Conservation (phyloP, 2,888 invertebrate species). For the Rugalucina vietnamica region DNA sequence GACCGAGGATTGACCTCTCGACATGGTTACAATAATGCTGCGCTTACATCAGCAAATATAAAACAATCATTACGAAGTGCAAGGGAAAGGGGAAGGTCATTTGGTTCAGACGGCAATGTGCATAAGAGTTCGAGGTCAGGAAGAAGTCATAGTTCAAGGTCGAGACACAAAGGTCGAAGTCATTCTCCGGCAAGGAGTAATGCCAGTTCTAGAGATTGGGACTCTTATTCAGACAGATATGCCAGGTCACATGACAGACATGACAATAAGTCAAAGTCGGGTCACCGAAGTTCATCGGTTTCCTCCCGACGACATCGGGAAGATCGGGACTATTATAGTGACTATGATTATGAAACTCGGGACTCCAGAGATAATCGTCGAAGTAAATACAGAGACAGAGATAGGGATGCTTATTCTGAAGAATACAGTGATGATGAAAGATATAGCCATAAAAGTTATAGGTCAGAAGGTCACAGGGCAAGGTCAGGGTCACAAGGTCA, state of each 20-base stretch:
- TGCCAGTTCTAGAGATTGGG: constrained; percentile 21
- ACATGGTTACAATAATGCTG: neutral
- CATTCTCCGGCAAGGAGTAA: constrained; percentile 43
- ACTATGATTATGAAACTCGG: constrained; percentile 50
- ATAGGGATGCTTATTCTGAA: constrained; percentile 40
- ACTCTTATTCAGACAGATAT: constrained; percentile 31
- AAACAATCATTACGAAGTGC: constrained; percentile 46
- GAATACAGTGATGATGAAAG: constrained; percentile 24
- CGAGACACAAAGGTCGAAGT: constrained; percentile 30
- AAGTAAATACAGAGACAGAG: constrained; percentile 35
- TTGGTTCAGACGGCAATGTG: constrained; percentile 31
- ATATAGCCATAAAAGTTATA: constrained; percentile 35
- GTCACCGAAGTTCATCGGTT: constrained; percentile 39
- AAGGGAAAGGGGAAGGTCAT: constrained; percentile 48
- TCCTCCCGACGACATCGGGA: constrained; percentile 41
- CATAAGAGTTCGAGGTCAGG: constrained; percentile 35
- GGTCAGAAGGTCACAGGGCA: constrained; percentile 33
- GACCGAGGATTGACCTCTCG: neutral
- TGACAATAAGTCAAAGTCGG: constrained; percentile 2
- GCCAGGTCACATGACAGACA: neutral
- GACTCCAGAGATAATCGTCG: constrained; percentile 14
- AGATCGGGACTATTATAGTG: constrained; percentile 51
- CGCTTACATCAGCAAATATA: constrained; percentile 49
- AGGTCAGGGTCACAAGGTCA: constrained; percentile 49
- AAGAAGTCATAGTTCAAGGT: constrained; percentile 37